phyloP scores from a whole-genome alignment of 2,113 vertebrate species.

The Collichthys lucidus region DNA sequence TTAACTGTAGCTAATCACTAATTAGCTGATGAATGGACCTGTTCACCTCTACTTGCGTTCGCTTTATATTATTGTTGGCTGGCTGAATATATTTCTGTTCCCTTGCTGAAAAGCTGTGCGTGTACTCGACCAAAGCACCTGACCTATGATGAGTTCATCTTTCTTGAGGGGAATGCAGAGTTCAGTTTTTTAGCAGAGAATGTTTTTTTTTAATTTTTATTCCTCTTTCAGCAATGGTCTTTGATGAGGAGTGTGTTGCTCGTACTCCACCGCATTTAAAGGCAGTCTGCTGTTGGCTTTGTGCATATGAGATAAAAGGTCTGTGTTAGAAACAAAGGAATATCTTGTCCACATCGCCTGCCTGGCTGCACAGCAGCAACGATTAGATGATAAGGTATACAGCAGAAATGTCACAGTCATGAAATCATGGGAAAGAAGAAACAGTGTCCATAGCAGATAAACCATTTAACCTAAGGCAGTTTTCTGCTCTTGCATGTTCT shows the following conservation, averaged over 20 bases:
- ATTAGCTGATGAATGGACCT: background rate
- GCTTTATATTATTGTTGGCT: background rate
- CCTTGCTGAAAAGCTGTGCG: background rate
- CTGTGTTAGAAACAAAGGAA: background rate
- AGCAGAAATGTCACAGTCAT: background rate
- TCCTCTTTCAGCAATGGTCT: constrained; percentile 13
- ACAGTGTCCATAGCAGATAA: background rate
- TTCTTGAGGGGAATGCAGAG: constrained; percentile 1
- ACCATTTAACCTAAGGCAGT: background rate
- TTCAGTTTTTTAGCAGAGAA: constrained; percentile 15
- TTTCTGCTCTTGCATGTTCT: background rate
- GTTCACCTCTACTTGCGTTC: background rate
- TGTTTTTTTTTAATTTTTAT: constrained; percentile 28
- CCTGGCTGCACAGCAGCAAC: constrained; percentile 24
- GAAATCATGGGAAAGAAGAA: constrained; percentile 30
- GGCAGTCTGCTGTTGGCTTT: constrained; percentile 34
- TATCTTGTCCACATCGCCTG: constrained; percentile 25
- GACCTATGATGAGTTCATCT: constrained; percentile 42
- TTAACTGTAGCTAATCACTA: background rate
- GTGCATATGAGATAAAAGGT: constrained; percentile 50
- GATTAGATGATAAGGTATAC: constrained; percentile 34
- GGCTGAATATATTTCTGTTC: background rate
- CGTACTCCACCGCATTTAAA: constrained; percentile 36
- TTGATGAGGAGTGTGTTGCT: constrained; percentile 27
- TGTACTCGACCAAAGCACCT: constrained; percentile 28